Evolutionary conservation across 2,888 invertebrate genomes (phyloP), one percentile per base, ranked within the genome.

Genomic region (Biston betularia): DNA sequence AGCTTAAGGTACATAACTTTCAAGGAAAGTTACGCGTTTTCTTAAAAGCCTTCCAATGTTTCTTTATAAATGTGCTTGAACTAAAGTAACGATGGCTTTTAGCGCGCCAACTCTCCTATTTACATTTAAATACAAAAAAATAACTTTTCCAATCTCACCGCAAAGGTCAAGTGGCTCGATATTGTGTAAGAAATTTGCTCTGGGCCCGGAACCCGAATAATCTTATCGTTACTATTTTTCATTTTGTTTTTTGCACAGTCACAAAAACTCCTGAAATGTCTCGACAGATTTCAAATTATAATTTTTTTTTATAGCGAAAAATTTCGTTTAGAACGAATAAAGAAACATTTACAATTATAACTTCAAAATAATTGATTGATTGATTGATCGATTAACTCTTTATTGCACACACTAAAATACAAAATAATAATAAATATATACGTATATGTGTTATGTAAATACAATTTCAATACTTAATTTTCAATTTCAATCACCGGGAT

Each of bases 31-130:
- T 73, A 70, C 65, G 65, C 64, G 66, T 49, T 63, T 68, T 70
- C 65, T 66, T 65, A 70, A 74, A 68, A 74, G 74, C 72, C 54
- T 74, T 74, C 57, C 66, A 67, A 63, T 70, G 74, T 74, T 68
- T 54, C 65, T 53, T 56, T 55, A 59, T 69, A 67, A 67, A 65
- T 66, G 42, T 63, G 48, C 63, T 68, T 62, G 60, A 42, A 61
- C 45, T 54, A 12, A 54, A 60, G 53, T 50, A 70, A 68, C 63
- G 61, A 58, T 55, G 15, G 58, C 46, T 62, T 63, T 68, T 58
- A 63, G 50, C 40, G 33, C 11, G 15, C 10, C 59, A 64, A 58
- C 49, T 55, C 52, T 46, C 50, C 46, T 58, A 69, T 70, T 63
- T 65, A 63, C 69, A 69, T 69, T 63, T 65, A 67, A 66, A 70